phyloP scores from a whole-genome alignment of 2,888 invertebrate species.

The Vannuccia rotundouncinata region DNA sequence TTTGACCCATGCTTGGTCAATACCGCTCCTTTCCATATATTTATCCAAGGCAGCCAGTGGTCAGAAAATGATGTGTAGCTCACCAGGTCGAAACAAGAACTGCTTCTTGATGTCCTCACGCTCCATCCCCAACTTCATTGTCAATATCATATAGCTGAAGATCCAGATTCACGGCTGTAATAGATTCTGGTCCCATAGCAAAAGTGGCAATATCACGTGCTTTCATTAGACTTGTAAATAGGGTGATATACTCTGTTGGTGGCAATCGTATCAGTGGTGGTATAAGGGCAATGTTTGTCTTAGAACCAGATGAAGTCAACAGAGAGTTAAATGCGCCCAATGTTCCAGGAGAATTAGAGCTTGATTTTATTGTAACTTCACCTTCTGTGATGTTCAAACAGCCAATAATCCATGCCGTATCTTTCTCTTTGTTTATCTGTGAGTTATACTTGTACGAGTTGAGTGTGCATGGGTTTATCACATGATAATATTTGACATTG shows the following conservation, averaged over 20 bases:
- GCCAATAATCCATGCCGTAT: constrained; percentile 34
- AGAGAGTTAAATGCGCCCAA: constrained; percentile 35
- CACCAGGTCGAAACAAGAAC: constrained; percentile 36
- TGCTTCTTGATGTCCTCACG: constrained; percentile 35
- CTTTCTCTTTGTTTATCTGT: not conserved
- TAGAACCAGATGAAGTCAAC: constrained; percentile 30
- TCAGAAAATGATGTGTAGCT: constrained; percentile 21
- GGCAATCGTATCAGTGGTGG: constrained; percentile 19
- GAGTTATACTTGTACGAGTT: not conserved
- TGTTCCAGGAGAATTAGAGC: constrained; percentile 32
- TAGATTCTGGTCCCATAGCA: constrained; percentile 33
- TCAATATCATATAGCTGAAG: constrained; percentile 32
- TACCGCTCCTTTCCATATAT: constrained; percentile 34
- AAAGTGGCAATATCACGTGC: constrained; percentile 31
- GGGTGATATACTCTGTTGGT: not conserved
- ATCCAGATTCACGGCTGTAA: constrained; percentile 32
- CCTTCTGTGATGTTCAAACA: constrained; percentile 35
- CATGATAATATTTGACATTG: not conserved
- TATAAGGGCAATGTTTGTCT: constrained; percentile 35
- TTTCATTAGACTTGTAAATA: constrained; percentile 33
- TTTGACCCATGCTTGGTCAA: constrained; percentile 37
- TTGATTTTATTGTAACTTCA: constrained; percentile 25
- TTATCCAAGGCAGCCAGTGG: constrained; percentile 32
- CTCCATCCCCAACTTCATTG: constrained; percentile 34
- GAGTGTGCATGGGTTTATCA: constrained; percentile 8